Percentiles rank a stretch among this genome's conserved stretches.
phyloP scores from a whole-genome alignment of 2,888 invertebrate species.

The Agriopis aurantiaria region DNA sequence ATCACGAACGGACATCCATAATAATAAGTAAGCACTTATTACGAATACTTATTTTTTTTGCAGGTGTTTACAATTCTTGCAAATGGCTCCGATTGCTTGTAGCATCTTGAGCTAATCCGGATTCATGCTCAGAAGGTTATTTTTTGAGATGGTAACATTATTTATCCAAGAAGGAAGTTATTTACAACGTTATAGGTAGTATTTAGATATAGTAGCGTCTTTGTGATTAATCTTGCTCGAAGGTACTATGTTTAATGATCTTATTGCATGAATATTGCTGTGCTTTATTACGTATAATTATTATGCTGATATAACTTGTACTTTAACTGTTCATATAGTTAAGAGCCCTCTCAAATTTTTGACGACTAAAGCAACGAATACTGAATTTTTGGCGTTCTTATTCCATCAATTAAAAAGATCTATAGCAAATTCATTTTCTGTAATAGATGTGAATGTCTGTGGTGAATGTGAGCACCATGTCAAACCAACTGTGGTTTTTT shows the following conservation, averaged over 20 bases:
- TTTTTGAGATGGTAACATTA: background rate
- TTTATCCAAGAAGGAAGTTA: conserved; percentile 1
- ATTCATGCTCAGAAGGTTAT: background rate
- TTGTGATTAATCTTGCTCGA: background rate
- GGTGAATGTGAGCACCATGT: no score
- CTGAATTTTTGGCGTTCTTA: no score
- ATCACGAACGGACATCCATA: background rate
- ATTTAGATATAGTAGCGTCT: background rate
- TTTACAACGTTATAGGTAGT: background rate
- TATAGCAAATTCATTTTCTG: no score
- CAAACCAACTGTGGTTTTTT: no score
- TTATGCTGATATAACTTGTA: background rate
- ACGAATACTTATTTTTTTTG: background rate
- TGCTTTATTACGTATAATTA: background rate
- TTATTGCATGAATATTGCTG: background rate
- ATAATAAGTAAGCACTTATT: background rate
- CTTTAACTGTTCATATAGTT: background rate
- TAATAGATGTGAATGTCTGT: no score
- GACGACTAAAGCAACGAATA: no score
- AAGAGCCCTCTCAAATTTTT: no score
- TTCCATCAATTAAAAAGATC: no score
- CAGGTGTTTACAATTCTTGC: background rate
- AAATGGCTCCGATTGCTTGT: background rate
- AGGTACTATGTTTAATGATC: background rate
- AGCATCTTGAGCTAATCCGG: background rate